Conservation (phyloP, 2,888 invertebrate species). For the Cryptophagus acutangulus region DNA sequence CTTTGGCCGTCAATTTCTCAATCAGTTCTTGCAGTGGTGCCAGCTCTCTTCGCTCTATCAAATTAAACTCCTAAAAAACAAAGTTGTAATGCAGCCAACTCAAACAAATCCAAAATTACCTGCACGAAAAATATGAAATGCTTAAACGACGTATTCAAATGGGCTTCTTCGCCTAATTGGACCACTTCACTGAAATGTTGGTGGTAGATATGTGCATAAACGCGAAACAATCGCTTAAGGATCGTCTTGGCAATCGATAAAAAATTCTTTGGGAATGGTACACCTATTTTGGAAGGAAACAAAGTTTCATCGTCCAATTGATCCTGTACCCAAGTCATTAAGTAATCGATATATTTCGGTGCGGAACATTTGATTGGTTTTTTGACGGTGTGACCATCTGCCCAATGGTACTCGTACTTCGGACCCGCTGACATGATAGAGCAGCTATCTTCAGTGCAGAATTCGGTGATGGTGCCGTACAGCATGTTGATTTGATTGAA, state of each 20-base stretch:
- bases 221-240: slow-evolving; percentile 93
- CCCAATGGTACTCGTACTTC: slow-evolving; percentile 99
- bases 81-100: slow-evolving; percentile 2
- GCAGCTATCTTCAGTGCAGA: slow-evolving; percentile 95
- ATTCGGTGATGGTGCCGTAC: slow-evolving; percentile 99
- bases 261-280: slow-evolving; percentile 98
- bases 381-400: slow-evolving; percentile 95
- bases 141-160: slow-evolving; percentile 98
- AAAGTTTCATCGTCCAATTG: slow-evolving; percentile 97
- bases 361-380: slow-evolving; percentile 99
- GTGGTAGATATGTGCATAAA: slow-evolving; percentile 99
- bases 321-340: slow-evolving; percentile 99
- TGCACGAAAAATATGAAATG: slow-evolving; percentile 98
- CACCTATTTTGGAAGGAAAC: slow-evolving; percentile 99
- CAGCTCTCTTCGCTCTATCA: slow-evolving; percentile 94
- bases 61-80: slow-evolving; percentile 83
- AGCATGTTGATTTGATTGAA: slow-evolving; percentile 99
- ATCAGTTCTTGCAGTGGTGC: slow-evolving; percentile 97
- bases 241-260: slow-evolving; percentile 96
- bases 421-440: slow-evolving; percentile 99
- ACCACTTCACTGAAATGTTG: slow-evolving; percentile 98
- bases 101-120: no score
- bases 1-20: slow-evolving; percentile 89
- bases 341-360: slow-evolving; percentile 97
- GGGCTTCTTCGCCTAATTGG: slow-evolving; percentile 96